These are phyloP conservation scores for Prietella phreatophila DNA, from an alignment of 2,113 vertebrate genomes.

Conservation along the genomic window DNA sequence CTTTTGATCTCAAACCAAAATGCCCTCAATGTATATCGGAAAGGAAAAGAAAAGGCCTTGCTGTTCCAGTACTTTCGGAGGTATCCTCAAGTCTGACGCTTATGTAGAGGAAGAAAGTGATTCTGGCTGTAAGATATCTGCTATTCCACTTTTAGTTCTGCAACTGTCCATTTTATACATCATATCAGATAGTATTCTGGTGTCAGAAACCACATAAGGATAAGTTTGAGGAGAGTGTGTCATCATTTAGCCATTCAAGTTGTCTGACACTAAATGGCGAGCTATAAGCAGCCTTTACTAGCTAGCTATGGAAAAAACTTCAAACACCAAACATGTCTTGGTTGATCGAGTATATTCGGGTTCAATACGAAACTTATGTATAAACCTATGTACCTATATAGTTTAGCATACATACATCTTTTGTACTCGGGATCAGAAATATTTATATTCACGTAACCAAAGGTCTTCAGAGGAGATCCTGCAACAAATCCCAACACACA, in stretches of 20 bases:
- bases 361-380: neutral
- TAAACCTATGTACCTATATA: too few species aligned
- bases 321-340: neutral
- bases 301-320: neutral
- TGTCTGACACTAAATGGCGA: neutral
- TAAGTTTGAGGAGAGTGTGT: neutral
- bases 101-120: neutral
- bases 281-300: neutral
- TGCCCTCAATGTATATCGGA: too few species aligned
- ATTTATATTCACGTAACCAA: conserved; percentile 83
- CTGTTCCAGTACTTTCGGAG: too few species aligned
- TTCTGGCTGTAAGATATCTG: neutral
- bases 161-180: neutral
- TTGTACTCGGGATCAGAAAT: conserved; percentile 79
- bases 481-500: conserved; percentile 44
- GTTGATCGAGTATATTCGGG: neutral
- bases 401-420: conserved; percentile 77
- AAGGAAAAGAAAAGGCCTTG: too few species aligned
- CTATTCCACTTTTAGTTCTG: neutral
- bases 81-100: neutral
- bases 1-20: too few species aligned
- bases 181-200: neutral
- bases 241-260: neutral
- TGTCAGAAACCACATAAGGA: neutral
- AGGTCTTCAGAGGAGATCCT: conserved; percentile 86